Evolutionary conservation across 1,140 invertebrate species (phyloP).

Genomic region (Hesperophylax magnus): DNA sequence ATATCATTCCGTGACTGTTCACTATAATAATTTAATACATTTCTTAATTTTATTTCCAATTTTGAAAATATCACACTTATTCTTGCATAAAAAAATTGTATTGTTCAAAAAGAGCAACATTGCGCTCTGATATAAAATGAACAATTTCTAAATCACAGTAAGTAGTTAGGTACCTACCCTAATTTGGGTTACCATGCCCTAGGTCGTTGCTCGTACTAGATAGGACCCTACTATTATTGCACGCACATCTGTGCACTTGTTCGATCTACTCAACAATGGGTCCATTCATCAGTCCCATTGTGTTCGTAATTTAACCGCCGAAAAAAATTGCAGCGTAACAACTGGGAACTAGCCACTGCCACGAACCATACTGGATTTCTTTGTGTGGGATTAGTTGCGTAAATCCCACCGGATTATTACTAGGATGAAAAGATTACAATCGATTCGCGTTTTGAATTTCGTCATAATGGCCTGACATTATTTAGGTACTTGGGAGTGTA

Average conservation of each 20-base stretch:
- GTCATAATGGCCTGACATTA: too few species aligned
- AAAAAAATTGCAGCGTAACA: conserved; percentile 10
- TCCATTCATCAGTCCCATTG: conserved; percentile 8
- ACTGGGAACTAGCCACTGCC: neutral
- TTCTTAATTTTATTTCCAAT: too few species aligned
- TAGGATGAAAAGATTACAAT: conserved; percentile 9
- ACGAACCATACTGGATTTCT: neutral
- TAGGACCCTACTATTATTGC: neutral
- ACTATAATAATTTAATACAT: too few species aligned
- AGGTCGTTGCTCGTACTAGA: neutral
- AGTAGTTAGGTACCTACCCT: neutral
- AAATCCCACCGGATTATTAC: neutral
- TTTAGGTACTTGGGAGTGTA: too few species aligned
- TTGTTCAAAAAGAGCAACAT: too few species aligned
- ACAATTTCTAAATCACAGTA: too few species aligned
- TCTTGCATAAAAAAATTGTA: too few species aligned
- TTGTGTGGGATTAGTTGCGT: neutral
- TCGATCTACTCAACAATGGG: neutral
- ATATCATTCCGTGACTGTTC: too few species aligned
- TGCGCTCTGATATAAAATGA: too few species aligned
- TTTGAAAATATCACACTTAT: too few species aligned
- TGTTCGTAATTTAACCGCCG: neutral
- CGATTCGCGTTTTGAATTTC: too few species aligned
- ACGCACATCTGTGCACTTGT: conserved; percentile 28
- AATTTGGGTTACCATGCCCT: neutral